A percentile compares a stretch with the other conserved stretches of the same genome.
Evolutionary conservation across 2,888 invertebrate species (phyloP).

Genomic region (Schizaphis graminum): DNA sequence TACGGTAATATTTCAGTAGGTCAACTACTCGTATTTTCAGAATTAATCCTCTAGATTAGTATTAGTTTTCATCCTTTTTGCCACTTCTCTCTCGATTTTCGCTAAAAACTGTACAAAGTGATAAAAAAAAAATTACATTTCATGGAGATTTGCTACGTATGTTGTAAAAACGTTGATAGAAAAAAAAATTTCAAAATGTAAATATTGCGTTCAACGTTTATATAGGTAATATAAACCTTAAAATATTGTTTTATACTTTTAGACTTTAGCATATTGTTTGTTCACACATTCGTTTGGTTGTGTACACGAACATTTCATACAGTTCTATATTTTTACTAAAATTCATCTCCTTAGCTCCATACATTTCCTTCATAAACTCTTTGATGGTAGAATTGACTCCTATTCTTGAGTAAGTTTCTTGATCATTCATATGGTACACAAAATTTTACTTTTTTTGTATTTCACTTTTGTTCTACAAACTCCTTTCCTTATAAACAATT

Average conservation of each 20-base stretch:
- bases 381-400: background rate
- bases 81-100: background rate
- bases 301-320: background rate
- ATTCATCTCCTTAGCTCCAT: background rate
- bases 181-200: background rate
- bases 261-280: background rate
- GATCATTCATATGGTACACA: background rate
- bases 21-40: constrained; percentile 22
- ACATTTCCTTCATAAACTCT: background rate
- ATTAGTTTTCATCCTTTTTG: background rate
- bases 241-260: background rate
- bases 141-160: background rate
- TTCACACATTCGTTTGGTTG: background rate
- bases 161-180: background rate
- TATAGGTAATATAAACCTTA: background rate
- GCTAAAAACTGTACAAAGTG: background rate
- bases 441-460: background rate
- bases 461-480: background rate
- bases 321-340: background rate
- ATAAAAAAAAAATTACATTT: background rate
- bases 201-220: background rate
- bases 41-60: constrained; percentile 24
- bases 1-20: background rate
- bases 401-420: background rate
- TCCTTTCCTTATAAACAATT: background rate